phyloP scores from a whole-genome alignment of 1,140 invertebrate species.

The Drosophila dunni region DNA sequence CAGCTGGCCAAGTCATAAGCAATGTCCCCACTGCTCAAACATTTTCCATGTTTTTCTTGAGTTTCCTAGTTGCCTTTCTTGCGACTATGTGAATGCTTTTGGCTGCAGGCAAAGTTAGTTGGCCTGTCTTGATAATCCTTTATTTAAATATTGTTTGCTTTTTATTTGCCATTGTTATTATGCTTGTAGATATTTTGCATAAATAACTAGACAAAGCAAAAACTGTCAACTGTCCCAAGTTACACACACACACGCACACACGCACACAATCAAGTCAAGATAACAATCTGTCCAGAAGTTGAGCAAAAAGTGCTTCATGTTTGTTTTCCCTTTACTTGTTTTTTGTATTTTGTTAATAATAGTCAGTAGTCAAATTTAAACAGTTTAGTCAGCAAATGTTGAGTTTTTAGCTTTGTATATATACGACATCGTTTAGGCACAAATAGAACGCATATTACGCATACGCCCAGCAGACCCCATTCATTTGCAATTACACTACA shows the following conservation, averaged over 20 bases:
- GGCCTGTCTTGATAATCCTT: constrained; percentile 68
- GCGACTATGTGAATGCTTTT: constrained; percentile 5
- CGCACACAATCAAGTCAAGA: constrained; percentile 53
- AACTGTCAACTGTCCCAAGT: constrained; percentile 29
- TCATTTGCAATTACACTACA: constrained; percentile 63
- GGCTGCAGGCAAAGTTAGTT: constrained; percentile 46
- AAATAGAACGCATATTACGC: constrained; percentile 30
- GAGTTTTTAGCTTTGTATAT: constrained; percentile 46
- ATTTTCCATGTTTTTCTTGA: constrained; percentile 53
- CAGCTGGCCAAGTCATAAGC: constrained; percentile 47
- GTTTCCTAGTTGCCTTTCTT: constrained; percentile 4
- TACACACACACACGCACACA: constrained; percentile 7
- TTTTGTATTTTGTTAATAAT: neutral
- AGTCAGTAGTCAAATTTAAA: constrained; percentile 40
- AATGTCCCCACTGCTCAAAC: constrained; percentile 21
- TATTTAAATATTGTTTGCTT: constrained; percentile 77
- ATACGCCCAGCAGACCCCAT: constrained; percentile 26
- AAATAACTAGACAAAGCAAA: constrained; percentile 70
- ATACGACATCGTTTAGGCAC: constrained; percentile 4
- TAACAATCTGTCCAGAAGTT: constrained; percentile 32
- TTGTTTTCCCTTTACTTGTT: constrained; percentile 34
- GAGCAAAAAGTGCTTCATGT: constrained; percentile 36
- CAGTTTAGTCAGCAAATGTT: constrained; percentile 38
- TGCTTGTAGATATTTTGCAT: constrained; percentile 74
- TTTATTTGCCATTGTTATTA: constrained; percentile 74